These are phyloP conservation scores for Poeciliopsis presidionis DNA, from an alignment of 2,797 vertebrate species.

Conservation along the genomic window DNA sequence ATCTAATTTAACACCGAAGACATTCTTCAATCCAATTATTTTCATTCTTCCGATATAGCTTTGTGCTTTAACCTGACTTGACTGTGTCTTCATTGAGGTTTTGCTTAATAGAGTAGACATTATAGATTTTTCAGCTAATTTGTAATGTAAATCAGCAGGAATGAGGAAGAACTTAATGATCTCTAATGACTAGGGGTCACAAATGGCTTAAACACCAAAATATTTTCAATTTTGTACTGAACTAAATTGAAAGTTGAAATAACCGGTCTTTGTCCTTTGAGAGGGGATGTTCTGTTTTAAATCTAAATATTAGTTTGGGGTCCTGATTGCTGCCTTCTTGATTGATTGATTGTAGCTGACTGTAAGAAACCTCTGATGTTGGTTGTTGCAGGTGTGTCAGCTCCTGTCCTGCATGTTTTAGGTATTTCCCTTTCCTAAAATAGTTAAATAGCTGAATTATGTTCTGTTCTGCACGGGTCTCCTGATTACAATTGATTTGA, in stretches of 20 bases:
- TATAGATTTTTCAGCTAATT: constrained; percentile 66
- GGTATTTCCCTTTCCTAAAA: neutral
- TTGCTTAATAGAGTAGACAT: constrained; percentile 42
- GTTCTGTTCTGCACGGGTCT: neutral
- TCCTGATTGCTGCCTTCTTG: neutral
- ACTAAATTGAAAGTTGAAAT: neutral
- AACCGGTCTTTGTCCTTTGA: neutral
- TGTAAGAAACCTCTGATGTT: neutral
- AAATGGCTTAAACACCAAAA: neutral
- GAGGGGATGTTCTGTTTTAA: neutral
- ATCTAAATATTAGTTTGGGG: neutral
- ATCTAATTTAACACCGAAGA: constrained; percentile 22
- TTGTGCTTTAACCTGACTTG: constrained; percentile 21
- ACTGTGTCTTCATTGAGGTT: constrained; percentile 56
- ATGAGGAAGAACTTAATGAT: neutral
- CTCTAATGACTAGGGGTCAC: neutral
- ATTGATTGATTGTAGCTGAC: neutral
- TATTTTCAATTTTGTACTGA: neutral
- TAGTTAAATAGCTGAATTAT: neutral
- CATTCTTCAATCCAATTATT: constrained; percentile 30
- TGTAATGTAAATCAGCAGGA: constrained; percentile 44
- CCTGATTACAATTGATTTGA: neutral
- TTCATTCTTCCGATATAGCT: constrained; percentile 26
- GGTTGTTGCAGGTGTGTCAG: neutral
- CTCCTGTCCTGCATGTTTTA: neutral